Percentiles rank a stretch among this genome's conserved stretches.
phyloP scores from a whole-genome alignment of 2,797 vertebrate species.

The Sparus aurata region DNA sequence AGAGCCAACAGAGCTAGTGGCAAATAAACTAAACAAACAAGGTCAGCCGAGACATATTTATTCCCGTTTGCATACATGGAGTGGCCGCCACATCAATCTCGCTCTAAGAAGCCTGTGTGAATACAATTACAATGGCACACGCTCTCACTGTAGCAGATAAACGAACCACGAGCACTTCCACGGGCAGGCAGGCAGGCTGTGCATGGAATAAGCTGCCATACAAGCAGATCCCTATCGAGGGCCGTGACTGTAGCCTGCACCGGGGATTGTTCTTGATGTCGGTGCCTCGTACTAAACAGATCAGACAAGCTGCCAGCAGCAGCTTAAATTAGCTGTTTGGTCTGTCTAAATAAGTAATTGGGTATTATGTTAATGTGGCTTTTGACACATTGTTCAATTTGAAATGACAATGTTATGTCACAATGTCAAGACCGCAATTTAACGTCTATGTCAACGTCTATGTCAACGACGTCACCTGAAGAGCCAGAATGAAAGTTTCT shows the following conservation, averaged over 20 bases:
- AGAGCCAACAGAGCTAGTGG: constrained; percentile 25
- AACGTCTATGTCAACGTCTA: no score
- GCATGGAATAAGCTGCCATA: constrained; percentile 49
- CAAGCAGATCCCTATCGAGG: constrained; percentile 63
- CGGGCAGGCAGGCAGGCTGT: constrained; percentile 28
- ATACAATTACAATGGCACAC: constrained; percentile 52
- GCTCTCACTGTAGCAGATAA: constrained; percentile 57
- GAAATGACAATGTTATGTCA: constrained; percentile 58
- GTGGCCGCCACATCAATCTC: constrained; percentile 66
- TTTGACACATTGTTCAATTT: constrained; percentile 62
- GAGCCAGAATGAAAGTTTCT: no score
- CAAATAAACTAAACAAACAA: constrained; percentile 71
- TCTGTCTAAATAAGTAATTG: constrained; percentile 66
- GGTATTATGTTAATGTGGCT: constrained; percentile 62
- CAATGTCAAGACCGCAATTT: no score
- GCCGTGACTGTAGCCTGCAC: constrained; percentile 16
- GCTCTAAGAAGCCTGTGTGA: constrained; percentile 50
- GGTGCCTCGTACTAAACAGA: constrained; percentile 43
- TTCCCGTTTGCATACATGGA: constrained; percentile 58
- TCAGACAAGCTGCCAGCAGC: constrained; percentile 62
- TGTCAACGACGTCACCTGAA: no score
- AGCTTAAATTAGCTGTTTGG: constrained; percentile 60
- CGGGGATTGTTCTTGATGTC: constrained; percentile 30
- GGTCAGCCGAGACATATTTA: constrained; percentile 71
- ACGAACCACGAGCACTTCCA: constrained; percentile 51